phyloP scores from a whole-genome alignment of 2,797 vertebrate genomes.

The Crenichthys baileyi region DNA sequence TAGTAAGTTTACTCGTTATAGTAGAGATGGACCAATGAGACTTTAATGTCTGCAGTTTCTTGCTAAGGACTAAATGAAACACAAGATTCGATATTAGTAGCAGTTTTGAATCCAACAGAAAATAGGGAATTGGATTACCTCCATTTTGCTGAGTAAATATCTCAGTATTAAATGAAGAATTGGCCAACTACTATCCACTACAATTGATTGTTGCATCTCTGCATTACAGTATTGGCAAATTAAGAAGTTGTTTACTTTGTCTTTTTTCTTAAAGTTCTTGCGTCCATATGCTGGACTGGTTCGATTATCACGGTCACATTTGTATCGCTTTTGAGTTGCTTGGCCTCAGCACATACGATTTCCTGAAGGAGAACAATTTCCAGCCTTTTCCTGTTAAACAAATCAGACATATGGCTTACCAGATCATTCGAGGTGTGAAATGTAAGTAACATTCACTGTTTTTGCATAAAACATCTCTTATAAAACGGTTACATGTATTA shows the following conservation, averaged over 20 bases:
- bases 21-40: not conserved
- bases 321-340: constrained; percentile 96
- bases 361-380: constrained; percentile 97
- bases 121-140: no score
- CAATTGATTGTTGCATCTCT: not conserved
- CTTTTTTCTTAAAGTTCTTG: constrained; percentile 84
- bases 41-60: not conserved
- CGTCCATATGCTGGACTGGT: constrained; percentile 95
- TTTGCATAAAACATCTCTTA: not conserved
- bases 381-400: constrained; percentile 92
- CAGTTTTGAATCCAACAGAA: no score
- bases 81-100: no score
- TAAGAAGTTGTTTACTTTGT: not conserved
- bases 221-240: not conserved
- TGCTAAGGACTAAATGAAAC: no score
- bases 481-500: not conserved
- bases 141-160: no score
- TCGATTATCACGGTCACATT: constrained; percentile 94
- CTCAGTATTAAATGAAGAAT: no score
- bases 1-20: constrained; percentile 75
- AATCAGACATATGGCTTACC: constrained; percentile 93
- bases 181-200: not conserved
- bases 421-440: constrained; percentile 90
- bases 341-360: constrained; percentile 97
- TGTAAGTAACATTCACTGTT: constrained; percentile 83